Evolutionary conservation across 2,113 vertebrate genomes (phyloP).

Genomic region (Salvator merianae): DNA sequence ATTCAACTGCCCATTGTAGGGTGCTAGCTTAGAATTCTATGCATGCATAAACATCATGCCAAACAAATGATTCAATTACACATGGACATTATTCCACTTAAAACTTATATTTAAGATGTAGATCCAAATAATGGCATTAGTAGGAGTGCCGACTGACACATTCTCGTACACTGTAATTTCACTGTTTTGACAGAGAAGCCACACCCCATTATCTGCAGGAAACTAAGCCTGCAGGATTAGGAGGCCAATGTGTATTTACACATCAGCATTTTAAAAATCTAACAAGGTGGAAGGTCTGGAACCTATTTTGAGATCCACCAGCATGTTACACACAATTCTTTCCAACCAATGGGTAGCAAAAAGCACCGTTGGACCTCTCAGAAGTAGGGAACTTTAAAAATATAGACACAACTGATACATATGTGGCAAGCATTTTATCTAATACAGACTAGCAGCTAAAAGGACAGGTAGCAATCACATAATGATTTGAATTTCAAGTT

Average conservation of each 20-base stretch:
- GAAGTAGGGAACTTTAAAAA: neutral
- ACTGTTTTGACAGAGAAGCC: conserved; percentile 1
- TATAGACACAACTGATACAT: neutral
- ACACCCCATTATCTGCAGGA: neutral
- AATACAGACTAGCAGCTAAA: too few relatives aligned
- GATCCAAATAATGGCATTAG: conserved; percentile 31
- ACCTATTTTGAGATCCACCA: neutral
- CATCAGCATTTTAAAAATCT: conserved; percentile 49
- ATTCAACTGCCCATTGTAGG: neutral
- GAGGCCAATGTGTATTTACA: conserved; percentile 36
- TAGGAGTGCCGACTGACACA: conserved; percentile 12
- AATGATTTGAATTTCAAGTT: neutral
- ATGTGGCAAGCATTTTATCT: neutral
- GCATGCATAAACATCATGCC: neutral
- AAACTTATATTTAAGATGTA: conserved; percentile 10
- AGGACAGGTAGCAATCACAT: too few relatives aligned
- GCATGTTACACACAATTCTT: neutral
- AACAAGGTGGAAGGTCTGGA: conserved; percentile 6
- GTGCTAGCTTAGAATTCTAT: too few relatives aligned
- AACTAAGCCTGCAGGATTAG: conserved; percentile 65
- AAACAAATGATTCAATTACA: neutral
- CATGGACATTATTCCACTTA: neutral
- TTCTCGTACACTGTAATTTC: conserved; percentile 4
- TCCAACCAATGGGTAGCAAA: neutral
- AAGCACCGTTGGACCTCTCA: neutral